phyloP scores from a whole-genome alignment of 2,888 invertebrate genomes.

The Cheilosia pagana region DNA sequence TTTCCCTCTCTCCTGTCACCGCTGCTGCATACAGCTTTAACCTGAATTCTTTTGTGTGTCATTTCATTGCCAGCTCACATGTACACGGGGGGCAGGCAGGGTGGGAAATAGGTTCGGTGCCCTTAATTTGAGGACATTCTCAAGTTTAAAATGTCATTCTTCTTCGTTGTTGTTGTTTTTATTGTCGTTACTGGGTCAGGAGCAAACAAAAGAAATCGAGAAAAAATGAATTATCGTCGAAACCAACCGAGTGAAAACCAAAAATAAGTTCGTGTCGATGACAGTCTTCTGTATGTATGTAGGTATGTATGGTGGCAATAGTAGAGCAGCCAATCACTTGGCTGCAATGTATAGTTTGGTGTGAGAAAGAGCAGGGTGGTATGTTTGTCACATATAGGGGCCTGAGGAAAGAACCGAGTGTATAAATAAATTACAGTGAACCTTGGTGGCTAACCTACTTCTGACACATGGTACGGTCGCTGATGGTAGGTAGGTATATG shows the following conservation, averaged over 20 bases:
- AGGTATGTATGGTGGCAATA: not conserved
- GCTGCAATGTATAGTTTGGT: constrained; percentile 8
- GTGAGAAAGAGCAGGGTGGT: not conserved
- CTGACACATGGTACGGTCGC: not conserved
- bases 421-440: constrained; percentile 40
- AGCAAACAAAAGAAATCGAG: constrained; percentile 27
- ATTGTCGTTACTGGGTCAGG: constrained; percentile 53
- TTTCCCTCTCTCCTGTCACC: not conserved
- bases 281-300: not conserved
- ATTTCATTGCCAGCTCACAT: constrained; percentile 21
- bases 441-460: constrained; percentile 59
- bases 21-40: not conserved
- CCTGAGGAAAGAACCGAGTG: constrained; percentile 11
- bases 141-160: constrained; percentile 45
- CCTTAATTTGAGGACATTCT: constrained; percentile 57
- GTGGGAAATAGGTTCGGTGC: constrained; percentile 49
- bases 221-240: constrained; percentile 23
- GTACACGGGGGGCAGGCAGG: not conserved
- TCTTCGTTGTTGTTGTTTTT: constrained; percentile 8
- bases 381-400: constrained; percentile 11
- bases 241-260: constrained; percentile 26
- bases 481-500: constrained; percentile 13
- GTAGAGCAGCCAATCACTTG: constrained; percentile 5
- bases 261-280: constrained; percentile 32
- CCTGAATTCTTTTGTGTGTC: constrained; percentile 41